These are phyloP conservation scores for Bungarus multicinctus DNA, from an alignment of 2,113 vertebrate species.

Conservation along the genomic window DNA sequence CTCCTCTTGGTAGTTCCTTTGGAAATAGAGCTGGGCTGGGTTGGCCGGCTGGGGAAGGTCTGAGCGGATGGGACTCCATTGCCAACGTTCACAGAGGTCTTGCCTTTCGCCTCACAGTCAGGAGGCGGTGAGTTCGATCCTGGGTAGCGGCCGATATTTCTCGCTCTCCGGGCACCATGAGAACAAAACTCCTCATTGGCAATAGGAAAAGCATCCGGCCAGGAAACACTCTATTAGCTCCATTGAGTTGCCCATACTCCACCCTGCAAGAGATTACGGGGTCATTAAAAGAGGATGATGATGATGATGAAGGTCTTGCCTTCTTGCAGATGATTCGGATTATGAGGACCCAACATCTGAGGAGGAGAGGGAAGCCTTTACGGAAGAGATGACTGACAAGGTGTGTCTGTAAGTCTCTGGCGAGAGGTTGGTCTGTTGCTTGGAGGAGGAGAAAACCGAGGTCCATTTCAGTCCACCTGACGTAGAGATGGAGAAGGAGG, in stretches of 20 bases:
- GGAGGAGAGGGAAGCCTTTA: slow-evolving; percentile 33
- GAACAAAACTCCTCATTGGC: no score
- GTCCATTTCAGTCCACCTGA: no score
- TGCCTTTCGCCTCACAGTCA: not conserved
- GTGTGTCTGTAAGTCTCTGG: slow-evolving; percentile 28
- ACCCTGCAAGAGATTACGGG: no score
- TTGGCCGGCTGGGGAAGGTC: not conserved
- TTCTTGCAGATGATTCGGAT: slow-evolving; percentile 55
- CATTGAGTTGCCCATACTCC: no score
- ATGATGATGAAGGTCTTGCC: not conserved
- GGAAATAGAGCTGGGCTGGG: not conserved
- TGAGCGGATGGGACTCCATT: not conserved
- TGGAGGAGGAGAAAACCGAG: not conserved
- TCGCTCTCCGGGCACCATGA: no score
- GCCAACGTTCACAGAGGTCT: not conserved
- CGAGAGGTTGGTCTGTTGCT: not conserved
- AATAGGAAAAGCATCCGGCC: no score
- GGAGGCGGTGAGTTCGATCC: no score
- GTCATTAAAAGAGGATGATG: no score
- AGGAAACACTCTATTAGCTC: no score
- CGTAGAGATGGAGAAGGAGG: no score
- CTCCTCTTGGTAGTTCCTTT: not conserved
- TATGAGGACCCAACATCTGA: slow-evolving; percentile 54
- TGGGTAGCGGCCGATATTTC: no score
- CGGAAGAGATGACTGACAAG: slow-evolving; percentile 56